These are phyloP conservation scores for Hybos culiciformis DNA, from an alignment of 2,888 invertebrate species.

Conservation along the genomic window DNA sequence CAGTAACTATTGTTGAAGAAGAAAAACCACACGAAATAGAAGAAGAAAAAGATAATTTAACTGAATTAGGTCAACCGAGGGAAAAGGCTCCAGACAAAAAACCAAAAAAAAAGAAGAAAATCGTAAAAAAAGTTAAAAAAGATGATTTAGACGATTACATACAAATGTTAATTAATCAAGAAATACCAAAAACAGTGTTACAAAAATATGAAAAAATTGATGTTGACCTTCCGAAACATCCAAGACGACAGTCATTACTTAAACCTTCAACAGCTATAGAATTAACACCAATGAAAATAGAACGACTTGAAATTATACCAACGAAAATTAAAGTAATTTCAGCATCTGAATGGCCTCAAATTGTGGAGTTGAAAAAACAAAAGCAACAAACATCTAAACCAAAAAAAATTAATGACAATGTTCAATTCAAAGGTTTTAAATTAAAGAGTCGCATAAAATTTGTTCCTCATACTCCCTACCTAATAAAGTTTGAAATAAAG, in stretches of 20 bases:
- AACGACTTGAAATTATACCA: constrained; percentile 42
- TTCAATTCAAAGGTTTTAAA: constrained; percentile 51
- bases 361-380: constrained; percentile 47
- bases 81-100: background rate
- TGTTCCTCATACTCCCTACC: constrained; percentile 48
- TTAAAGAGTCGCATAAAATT: constrained; percentile 57
- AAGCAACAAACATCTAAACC: constrained; percentile 30
- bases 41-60: constrained; percentile 7
- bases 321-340: constrained; percentile 47
- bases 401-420: constrained; percentile 39
- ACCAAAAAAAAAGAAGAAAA: constrained; percentile 22
- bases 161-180: constrained; percentile 31
- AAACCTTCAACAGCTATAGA: constrained; percentile 21
- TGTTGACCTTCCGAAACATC: constrained; percentile 27
- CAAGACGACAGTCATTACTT: constrained; percentile 25
- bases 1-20: constrained; percentile 18
- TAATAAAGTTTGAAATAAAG: constrained; percentile 12
- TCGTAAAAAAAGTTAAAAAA: constrained; percentile 24
- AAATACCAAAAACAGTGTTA: constrained; percentile 33
- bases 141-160: constrained; percentile 33
- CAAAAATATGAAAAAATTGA: constrained; percentile 33
- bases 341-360: constrained; percentile 43
- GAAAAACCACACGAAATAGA: constrained; percentile 12
- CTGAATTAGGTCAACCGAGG: background rate
- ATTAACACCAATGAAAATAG: constrained; percentile 43